Evolutionary conservation across 2,797 vertebrate species (phyloP).

Genomic region (Sebastolobus altivelis): DNA sequence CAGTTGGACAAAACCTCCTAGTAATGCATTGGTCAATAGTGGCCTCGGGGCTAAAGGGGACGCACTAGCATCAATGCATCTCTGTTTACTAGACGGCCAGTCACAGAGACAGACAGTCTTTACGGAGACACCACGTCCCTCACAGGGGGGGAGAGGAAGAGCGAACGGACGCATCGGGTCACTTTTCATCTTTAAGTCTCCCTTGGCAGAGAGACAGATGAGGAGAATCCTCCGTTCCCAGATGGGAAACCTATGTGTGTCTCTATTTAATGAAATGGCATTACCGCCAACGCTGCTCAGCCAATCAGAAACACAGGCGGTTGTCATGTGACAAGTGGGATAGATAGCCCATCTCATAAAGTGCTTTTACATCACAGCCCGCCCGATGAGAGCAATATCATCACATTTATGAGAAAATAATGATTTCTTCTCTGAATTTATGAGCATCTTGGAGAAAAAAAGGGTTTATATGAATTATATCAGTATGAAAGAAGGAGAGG

Average conservation of each 20-base stretch:
- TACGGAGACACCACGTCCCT: constrained; percentile 56
- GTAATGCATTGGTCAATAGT: constrained; percentile 72
- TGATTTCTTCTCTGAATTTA: constrained; percentile 85
- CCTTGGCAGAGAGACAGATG: constrained; percentile 54
- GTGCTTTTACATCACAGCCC: constrained; percentile 74
- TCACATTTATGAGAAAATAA: constrained; percentile 87
- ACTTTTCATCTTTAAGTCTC: constrained; percentile 76
- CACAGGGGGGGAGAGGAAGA: constrained; percentile 37
- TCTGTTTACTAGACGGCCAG: constrained; percentile 69
- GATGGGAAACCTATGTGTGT: constrained; percentile 57
- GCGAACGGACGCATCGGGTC: constrained; percentile 40
- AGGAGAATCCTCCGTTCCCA: constrained; percentile 48
- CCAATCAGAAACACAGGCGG: constrained; percentile 62
- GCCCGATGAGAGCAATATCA: constrained; percentile 84
- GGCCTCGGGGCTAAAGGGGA: constrained; percentile 64
- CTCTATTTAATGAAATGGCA: constrained; percentile 75
- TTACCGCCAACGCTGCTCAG: constrained; percentile 44
- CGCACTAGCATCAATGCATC: constrained; percentile 59
- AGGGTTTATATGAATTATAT: constrained; percentile 77
- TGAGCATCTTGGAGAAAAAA: constrained; percentile 72
- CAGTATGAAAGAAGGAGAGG: constrained; percentile 54
- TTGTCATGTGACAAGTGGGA: constrained; percentile 74
- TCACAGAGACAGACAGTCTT: constrained; percentile 58
- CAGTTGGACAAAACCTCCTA: constrained; percentile 70
- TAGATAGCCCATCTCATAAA: constrained; percentile 79